Percentiles rank a stretch among this genome's conserved stretches.
phyloP scores from a whole-genome alignment of 2,113 vertebrate species.

The Promerops cafer region DNA sequence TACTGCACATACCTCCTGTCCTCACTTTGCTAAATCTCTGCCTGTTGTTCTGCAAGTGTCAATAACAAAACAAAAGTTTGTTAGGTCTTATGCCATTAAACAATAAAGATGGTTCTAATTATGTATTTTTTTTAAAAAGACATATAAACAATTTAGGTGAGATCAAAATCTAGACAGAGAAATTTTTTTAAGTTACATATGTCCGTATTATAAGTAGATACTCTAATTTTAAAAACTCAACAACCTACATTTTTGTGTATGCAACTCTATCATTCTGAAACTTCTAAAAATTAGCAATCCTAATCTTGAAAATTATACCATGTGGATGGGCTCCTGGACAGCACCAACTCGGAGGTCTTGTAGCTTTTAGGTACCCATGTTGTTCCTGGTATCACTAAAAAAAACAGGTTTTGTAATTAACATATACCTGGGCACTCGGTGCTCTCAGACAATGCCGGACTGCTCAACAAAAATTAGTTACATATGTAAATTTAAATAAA shows the following conservation, averaged over 20 bases:
- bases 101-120: neutral
- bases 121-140: neutral
- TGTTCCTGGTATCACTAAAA: neutral
- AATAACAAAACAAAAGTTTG: neutral
- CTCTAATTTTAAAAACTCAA: neutral
- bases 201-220: neutral
- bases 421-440: neutral
- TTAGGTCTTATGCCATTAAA: neutral
- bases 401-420: neutral
- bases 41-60: neutral
- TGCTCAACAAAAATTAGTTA: neutral
- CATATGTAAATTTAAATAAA: neutral
- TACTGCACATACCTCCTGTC: neutral
- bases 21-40: neutral
- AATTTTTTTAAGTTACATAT: neutral
- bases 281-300: neutral
- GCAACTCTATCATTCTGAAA: neutral
- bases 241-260: neutral
- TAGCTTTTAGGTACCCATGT: neutral
- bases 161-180: neutral
- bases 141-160: neutral
- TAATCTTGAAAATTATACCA: neutral
- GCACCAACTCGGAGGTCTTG: neutral
- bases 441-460: neutral
- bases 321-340: neutral